A percentile compares a stretch with the other conserved stretches of the same genome.
These are phyloP conservation scores for Adelges cooleyi DNA, from an alignment of 1,140 invertebrate genomes.

Conservation along the genomic window DNA sequence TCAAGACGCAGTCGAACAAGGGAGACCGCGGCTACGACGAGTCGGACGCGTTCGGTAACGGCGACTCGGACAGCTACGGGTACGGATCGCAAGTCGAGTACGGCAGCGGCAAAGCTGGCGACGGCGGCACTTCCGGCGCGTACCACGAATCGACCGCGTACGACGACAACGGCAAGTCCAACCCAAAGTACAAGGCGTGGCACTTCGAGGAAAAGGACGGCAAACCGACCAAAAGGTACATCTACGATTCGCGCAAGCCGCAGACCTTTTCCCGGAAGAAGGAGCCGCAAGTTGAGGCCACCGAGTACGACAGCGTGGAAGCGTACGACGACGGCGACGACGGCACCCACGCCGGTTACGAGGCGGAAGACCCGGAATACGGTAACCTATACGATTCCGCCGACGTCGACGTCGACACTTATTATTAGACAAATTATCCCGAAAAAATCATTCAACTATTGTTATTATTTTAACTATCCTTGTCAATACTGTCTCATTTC, in stretches of 20 bases:
- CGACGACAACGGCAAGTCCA: conserved; percentile 22
- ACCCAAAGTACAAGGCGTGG: conserved; percentile 29
- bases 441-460: too few relatives aligned
- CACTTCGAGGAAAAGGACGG: conserved; percentile 30
- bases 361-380: conserved; percentile 29
- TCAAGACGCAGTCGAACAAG: background rate
- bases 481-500: too few relatives aligned
- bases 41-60: conserved; percentile 9
- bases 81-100: conserved; percentile 23
- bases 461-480: too few relatives aligned
- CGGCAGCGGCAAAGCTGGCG: background rate
- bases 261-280: conserved; percentile 8
- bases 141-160: conserved; percentile 22
- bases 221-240: conserved; percentile 23
- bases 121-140: background rate
- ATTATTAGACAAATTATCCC: too few relatives aligned
- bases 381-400: conserved; percentile 25
- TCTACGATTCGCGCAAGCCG: background rate
- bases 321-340: conserved; percentile 26
- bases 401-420: conserved; percentile 15
- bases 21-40: conserved; percentile 13
- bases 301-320: conserved; percentile 33
- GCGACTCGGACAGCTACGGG: conserved; percentile 22
- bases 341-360: conserved; percentile 24
- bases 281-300: conserved; percentile 23